Evolutionary conservation across 2,888 invertebrate species (phyloP).

Genomic region (Dione vanillae): DNA sequence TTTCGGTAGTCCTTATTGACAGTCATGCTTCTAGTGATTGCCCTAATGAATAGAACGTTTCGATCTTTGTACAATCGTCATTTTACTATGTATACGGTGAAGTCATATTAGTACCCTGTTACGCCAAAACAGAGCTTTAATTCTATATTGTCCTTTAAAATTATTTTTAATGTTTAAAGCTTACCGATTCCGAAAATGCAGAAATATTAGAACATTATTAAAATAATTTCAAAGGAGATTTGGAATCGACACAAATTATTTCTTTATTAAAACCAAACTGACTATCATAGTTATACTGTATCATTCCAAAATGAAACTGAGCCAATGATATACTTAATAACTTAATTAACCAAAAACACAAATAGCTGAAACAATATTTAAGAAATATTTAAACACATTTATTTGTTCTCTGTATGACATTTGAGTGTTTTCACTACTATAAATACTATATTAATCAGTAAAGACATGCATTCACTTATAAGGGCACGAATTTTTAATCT

Average conservation of each 20-base stretch:
- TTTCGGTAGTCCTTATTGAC: conserved; percentile 54
- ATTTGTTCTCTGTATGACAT: conserved; percentile 49
- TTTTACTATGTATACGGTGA: conserved; percentile 46
- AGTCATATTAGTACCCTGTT: conserved; percentile 36
- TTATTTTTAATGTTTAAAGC: conserved; percentile 18
- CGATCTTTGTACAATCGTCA: conserved; percentile 51
- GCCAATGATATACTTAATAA: conserved; percentile 14
- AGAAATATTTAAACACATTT: conserved; percentile 38
- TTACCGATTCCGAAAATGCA: neutral
- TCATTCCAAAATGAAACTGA: conserved; percentile 9
- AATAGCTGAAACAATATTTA: conserved; percentile 44
- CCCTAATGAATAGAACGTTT: conserved; percentile 45
- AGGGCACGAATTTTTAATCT: conserved; percentile 73
- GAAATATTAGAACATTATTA: conserved; percentile 15
- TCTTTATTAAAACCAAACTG: conserved; percentile 15
- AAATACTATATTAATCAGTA: conserved; percentile 56
- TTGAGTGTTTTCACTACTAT: conserved; percentile 60
- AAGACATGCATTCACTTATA: conserved; percentile 71
- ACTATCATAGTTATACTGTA: conserved; percentile 14
- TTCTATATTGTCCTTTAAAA: conserved; percentile 33
- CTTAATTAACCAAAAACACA: conserved; percentile 39
- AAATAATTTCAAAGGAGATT: conserved; percentile 38
- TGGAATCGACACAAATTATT: conserved; percentile 21
- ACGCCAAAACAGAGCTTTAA: conserved; percentile 33
- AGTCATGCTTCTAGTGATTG: conserved; percentile 50